Conservation (phyloP, 2,113 vertebrate species). For the Terrapene triunguis region DNA sequence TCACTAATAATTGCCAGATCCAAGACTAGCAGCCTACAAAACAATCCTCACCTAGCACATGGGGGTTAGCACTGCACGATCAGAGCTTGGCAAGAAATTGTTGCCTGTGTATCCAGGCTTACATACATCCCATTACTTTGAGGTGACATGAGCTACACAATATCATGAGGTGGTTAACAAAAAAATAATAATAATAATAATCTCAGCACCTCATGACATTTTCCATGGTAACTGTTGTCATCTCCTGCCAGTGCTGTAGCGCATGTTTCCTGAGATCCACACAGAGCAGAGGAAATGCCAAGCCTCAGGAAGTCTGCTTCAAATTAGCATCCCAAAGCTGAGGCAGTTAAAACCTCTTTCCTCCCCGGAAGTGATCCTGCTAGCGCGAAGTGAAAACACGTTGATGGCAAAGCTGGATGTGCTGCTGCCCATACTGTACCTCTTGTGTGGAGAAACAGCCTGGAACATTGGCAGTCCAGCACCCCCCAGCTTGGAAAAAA, state of each 20-base stretch:
- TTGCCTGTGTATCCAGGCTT: not conserved
- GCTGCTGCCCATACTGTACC: not conserved
- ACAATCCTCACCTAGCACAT: not conserved
- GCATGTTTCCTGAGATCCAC: too few relatives aligned
- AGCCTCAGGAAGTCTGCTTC: not conserved
- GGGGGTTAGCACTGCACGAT: fast-evolving
- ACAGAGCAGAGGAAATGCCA: not conserved
- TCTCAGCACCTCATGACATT: not conserved
- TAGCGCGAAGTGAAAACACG: not conserved
- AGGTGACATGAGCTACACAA: not conserved
- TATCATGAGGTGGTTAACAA: not conserved
- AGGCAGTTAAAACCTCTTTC: not conserved
- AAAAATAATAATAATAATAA: not conserved
- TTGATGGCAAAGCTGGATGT: not conserved
- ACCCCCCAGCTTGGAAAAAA: not conserved
- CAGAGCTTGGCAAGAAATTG: fast-evolving
- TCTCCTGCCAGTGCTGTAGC: too few relatives aligned
- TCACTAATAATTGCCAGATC: not conserved
- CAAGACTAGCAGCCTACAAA: not conserved
- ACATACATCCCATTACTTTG: not conserved
- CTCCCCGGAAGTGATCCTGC: not conserved
- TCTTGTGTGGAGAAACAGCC: not conserved
- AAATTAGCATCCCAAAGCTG: not conserved
- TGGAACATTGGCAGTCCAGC: not conserved
- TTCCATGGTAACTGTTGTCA: not conserved